These are phyloP conservation scores for Chelidonichthys spinosus DNA, from an alignment of 2,797 vertebrate species.

Conservation along the genomic window DNA sequence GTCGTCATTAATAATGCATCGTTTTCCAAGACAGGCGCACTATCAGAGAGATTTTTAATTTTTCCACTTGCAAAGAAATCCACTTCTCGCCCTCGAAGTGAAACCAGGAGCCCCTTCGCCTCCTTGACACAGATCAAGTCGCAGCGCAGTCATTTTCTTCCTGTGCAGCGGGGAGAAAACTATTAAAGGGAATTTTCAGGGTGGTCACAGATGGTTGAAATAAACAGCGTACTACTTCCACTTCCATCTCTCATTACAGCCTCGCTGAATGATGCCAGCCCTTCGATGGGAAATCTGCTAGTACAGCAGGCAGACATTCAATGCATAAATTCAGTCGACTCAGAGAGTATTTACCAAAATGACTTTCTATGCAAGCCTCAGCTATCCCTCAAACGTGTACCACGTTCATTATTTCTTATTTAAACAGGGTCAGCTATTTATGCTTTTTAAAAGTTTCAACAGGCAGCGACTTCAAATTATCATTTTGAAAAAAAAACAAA, in stretches of 20 bases:
- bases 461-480: not conserved
- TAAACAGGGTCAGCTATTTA: slow-evolving; percentile 5
- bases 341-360: slow-evolving; percentile 46
- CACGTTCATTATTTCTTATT: slow-evolving; percentile 22
- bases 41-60: slow-evolving; percentile 42
- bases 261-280: slow-evolving; percentile 60
- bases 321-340: slow-evolving; percentile 59
- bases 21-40: slow-evolving; percentile 28
- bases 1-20: slow-evolving; percentile 47
- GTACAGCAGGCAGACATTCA: slow-evolving; percentile 62
- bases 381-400: slow-evolving; percentile 14
- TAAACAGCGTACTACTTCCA: slow-evolving; percentile 70
- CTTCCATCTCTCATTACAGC: slow-evolving; percentile 69
- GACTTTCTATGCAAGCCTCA: slow-evolving; percentile 23
- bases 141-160: slow-evolving; percentile 37
- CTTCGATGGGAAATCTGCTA: slow-evolving; percentile 68
- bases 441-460: slow-evolving; percentile 21
- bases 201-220: slow-evolving; percentile 75
- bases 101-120: slow-evolving; percentile 22
- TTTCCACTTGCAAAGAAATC: slow-evolving; percentile 29
- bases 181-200: slow-evolving; percentile 66
- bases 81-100: slow-evolving; percentile 15
- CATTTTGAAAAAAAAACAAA: too few species aligned
- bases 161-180: slow-evolving; percentile 33
- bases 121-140: slow-evolving; percentile 31